These are phyloP conservation scores for Gymnothorax javanicus DNA, from an alignment of 2,797 vertebrate species.

Conservation along the genomic window DNA sequence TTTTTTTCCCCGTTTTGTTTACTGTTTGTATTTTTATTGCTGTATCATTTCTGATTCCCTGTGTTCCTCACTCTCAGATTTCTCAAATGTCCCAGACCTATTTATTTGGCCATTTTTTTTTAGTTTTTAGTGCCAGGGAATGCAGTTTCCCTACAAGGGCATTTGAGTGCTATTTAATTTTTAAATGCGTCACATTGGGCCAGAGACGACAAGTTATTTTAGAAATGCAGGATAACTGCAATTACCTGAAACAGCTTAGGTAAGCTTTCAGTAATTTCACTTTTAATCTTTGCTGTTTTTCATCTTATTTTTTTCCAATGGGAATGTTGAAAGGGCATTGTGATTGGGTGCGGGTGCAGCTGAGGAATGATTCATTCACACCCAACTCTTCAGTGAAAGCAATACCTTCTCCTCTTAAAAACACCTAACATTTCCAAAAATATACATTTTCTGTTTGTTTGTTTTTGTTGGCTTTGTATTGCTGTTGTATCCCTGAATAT, in stretches of 20 bases:
- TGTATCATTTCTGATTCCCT: neutral
- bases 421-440: neutral
- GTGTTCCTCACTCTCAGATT: neutral
- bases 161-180: neutral
- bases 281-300: neutral
- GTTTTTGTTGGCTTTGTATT: neutral
- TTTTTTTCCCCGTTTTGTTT: neutral
- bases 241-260: neutral
- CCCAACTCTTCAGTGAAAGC: neutral
- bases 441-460: neutral
- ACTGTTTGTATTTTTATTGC: neutral
- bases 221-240: neutral
- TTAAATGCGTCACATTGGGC: neutral
- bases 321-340: neutral
- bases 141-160: neutral
- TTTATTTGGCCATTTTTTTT: neutral
- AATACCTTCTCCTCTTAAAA: neutral
- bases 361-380: neutral
- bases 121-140: neutral
- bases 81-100: neutral
- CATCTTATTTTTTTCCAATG: neutral
- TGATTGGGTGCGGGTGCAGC: neutral
- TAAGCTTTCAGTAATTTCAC: neutral
- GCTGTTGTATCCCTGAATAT: neutral
- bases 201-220: neutral